Evolutionary conservation across 1,140 invertebrate genomes (phyloP).

Genomic region (Chymomyza costata): DNA sequence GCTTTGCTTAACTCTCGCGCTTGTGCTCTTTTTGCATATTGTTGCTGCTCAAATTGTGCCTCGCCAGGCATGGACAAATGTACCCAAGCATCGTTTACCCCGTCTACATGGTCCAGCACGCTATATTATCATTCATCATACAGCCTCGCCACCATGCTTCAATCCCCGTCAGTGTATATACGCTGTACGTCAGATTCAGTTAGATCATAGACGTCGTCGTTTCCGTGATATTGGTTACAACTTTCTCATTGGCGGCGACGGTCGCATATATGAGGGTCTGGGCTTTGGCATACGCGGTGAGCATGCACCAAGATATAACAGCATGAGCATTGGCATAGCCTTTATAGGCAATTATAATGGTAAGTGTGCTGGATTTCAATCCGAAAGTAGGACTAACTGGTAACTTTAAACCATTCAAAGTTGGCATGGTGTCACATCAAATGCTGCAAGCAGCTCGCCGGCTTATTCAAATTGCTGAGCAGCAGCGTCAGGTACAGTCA

Average conservation of each 20-base stretch:
- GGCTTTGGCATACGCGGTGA: conserved; percentile 81
- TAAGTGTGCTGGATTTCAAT: conserved; percentile 4
- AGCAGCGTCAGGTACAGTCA: conserved; percentile 19
- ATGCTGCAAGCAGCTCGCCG: conserved; percentile 78
- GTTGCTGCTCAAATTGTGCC: conserved; percentile 35
- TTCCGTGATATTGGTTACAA: conserved; percentile 84
- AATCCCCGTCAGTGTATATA: conserved; percentile 67
- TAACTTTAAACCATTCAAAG: conserved; percentile 9
- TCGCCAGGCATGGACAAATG: conserved; percentile 18
- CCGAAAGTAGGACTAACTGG: too few relatives aligned
- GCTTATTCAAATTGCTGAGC: conserved; percentile 75
- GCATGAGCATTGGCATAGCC: conserved; percentile 79
- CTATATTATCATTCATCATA: conserved; percentile 31
- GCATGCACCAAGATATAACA: conserved; percentile 80
- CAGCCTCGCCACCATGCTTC: conserved; percentile 17
- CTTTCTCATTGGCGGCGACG: conserved; percentile 76
- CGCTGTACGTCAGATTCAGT: conserved; percentile 79
- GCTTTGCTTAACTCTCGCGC: too few relatives aligned
- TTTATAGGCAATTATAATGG: conserved; percentile 77
- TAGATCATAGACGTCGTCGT: conserved; percentile 77
- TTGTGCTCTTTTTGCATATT: too few relatives aligned
- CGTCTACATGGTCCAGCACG: conserved; percentile 10
- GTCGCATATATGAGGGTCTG: conserved; percentile 79
- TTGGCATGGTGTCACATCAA: conserved; percentile 74
- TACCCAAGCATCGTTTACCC: conserved; percentile 22